phyloP scores from a whole-genome alignment of 1,140 invertebrate genomes.

The Bathynomus jamesi region DNA sequence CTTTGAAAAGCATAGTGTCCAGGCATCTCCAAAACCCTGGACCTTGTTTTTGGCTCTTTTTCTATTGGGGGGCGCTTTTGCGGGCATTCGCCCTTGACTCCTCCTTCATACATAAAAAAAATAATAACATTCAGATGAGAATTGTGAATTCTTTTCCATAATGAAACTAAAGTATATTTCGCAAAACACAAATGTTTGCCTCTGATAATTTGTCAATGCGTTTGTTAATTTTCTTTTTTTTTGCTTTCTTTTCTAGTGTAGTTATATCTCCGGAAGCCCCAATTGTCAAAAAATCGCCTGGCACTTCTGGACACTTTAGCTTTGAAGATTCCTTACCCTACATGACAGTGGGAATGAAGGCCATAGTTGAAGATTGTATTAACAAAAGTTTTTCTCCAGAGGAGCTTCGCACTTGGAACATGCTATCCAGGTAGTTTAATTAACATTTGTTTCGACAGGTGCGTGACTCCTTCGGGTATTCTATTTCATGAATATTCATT shows the following conservation, averaged over 20 bases:
- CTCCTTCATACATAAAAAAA: no score
- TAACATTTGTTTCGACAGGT: not conserved
- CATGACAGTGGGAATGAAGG: constrained; percentile 5
- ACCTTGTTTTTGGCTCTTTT: no score
- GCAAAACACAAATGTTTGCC: no score
- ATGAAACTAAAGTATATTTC: no score
- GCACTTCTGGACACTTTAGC: not conserved
- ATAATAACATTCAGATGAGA: no score
- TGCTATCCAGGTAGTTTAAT: constrained; percentile 4
- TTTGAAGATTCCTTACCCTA: constrained; percentile 6
- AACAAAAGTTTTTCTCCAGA: constrained; percentile 6
- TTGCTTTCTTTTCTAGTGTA: not conserved
- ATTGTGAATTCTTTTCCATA: no score
- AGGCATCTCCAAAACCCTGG: no score
- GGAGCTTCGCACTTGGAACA: constrained; percentile 14
- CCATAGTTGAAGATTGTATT: constrained; percentile 9
- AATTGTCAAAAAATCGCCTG: not conserved
- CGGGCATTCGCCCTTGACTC: no score
- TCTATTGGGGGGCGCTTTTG: no score
- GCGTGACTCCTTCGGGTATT: not conserved
- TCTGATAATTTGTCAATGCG: no score
- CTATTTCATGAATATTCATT: not conserved
- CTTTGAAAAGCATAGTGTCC: no score
- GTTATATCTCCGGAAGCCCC: not conserved
- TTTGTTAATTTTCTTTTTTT: no score